Conservation (phyloP, 2,888 invertebrate species). For the Ptilodon capucinus region DNA sequence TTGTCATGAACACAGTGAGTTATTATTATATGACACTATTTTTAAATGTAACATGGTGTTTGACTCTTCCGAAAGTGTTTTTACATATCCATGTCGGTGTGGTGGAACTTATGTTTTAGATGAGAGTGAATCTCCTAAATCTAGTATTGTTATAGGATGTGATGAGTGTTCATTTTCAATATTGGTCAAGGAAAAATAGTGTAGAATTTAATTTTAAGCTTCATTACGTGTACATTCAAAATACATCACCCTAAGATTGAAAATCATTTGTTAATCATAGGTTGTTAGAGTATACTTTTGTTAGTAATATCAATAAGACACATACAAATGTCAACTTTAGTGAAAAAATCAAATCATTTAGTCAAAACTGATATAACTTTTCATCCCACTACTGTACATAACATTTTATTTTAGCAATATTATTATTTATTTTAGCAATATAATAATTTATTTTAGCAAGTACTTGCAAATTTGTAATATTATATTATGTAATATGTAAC, state of each 20-base stretch:
- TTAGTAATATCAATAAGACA: no score
- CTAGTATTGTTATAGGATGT: slow-evolving; percentile 82
- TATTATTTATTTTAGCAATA: no score
- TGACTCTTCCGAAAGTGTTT: slow-evolving; percentile 51
- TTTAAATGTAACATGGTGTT: slow-evolving; percentile 70
- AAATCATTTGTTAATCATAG: no score
- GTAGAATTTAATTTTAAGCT: slow-evolving; percentile 32
- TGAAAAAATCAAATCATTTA: no score
- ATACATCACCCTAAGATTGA: no score
- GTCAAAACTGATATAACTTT: no score
- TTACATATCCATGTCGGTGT: slow-evolving; percentile 86
- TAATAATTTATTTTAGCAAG: no score
- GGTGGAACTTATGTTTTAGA: slow-evolving; percentile 83
- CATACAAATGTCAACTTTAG: no score
- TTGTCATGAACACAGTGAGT: slow-evolving; percentile 81
- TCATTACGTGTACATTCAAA: no score
- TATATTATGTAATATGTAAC: background rate
- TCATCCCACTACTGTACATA: no score
- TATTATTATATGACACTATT: slow-evolving; percentile 84
- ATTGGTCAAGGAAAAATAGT: slow-evolving; percentile 61
- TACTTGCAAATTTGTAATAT: background rate
- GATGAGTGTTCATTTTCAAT: slow-evolving; percentile 89
- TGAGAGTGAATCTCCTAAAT: slow-evolving; percentile 25
- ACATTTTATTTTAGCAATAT: no score
- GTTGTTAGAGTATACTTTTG: no score